Conservation (phyloP, 2,113 vertebrate species). For the Columba livia region DNA sequence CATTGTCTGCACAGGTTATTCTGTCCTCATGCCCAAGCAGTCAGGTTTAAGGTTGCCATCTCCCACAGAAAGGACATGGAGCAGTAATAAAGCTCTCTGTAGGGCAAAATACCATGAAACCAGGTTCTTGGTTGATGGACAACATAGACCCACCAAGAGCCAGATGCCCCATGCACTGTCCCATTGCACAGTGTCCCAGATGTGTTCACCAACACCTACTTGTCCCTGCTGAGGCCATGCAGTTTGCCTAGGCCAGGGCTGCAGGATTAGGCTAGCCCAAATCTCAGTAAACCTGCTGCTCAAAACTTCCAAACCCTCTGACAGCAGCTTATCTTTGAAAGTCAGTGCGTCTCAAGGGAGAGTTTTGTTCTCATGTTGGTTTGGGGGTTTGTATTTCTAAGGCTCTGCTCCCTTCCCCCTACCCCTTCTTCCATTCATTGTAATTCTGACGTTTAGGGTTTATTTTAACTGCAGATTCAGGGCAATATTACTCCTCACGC, state of each 20-base stretch:
- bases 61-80: background rate
- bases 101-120: background rate
- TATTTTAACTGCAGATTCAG: slow-evolving; percentile 88
- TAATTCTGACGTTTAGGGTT: slow-evolving; percentile 13
- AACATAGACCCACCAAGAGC: background rate
- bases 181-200: background rate
- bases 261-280: background rate
- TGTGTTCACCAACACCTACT: background rate
- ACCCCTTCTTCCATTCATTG: background rate
- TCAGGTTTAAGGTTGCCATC: background rate
- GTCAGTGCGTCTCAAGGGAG: background rate
- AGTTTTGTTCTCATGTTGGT: background rate
- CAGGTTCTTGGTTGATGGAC: background rate
- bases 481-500: slow-evolving; percentile 98
- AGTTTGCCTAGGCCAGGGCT: background rate
- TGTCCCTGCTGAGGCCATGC: background rate
- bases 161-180: background rate
- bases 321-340: slow-evolving; percentile 19
- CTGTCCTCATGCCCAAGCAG: background rate
- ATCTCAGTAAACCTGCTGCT: background rate
- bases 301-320: background rate
- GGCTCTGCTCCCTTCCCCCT: slow-evolving; percentile 3
- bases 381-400: slow-evolving; percentile 58
- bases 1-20: background rate
- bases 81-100: background rate